phyloP scores from a whole-genome alignment of 2,797 vertebrate genomes.

The Zenarchopterus dispar region DNA sequence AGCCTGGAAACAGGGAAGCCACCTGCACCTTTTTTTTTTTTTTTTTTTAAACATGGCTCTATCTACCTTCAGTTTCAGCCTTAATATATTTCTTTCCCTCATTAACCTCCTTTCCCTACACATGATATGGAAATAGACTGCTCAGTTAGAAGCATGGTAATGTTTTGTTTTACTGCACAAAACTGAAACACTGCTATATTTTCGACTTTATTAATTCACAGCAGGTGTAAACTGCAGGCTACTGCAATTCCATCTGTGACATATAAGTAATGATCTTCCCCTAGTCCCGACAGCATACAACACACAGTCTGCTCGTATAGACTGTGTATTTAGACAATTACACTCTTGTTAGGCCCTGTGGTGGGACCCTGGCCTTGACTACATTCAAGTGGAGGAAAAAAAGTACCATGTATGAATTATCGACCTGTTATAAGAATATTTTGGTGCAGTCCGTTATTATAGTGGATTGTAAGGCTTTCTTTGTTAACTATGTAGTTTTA shows the following conservation, averaged over 20 bases:
- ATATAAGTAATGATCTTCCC: background rate
- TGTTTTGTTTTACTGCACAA: background rate
- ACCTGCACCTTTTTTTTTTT: conserved; percentile 11
- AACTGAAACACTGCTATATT: background rate
- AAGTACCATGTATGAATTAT: no score
- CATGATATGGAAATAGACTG: background rate
- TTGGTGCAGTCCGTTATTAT: no score
- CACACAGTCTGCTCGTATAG: background rate
- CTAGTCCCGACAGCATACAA: background rate
- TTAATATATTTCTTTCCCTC: conserved; percentile 1
- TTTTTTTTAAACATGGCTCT: conserved; percentile 17
- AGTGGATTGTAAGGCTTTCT: no score
- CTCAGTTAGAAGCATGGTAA: background rate
- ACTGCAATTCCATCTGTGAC: conserved; percentile 1
- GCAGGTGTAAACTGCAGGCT: conserved; percentile 2
- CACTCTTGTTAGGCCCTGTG: no score
- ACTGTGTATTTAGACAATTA: no score
- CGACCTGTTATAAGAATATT: no score
- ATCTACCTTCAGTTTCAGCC: conserved; percentile 51
- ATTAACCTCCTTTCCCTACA: background rate
- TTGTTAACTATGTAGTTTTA: no score
- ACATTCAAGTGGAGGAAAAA: no score
- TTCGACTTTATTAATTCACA: conserved; percentile 12
- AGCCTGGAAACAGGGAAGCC: conserved; percentile 46
- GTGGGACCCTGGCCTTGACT: no score